These are phyloP conservation scores for Bungarus multicinctus DNA, from an alignment of 2,113 vertebrate species.

Conservation along the genomic window DNA sequence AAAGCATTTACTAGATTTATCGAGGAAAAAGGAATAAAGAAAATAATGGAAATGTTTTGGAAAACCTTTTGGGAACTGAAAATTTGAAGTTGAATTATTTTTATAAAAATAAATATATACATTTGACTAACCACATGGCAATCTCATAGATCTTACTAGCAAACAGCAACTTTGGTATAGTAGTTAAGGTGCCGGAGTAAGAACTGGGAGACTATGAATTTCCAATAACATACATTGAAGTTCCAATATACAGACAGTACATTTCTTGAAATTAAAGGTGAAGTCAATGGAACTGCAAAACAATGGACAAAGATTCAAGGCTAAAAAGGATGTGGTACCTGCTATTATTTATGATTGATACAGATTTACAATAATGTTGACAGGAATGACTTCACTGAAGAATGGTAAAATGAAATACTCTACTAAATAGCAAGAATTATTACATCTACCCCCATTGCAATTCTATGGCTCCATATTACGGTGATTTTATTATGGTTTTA, in stretches of 20 bases:
- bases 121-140: background rate
- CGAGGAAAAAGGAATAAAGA: background rate
- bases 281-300: background rate
- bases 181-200: background rate
- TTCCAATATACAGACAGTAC: background rate
- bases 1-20: background rate
- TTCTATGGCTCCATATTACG: background rate
- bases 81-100: background rate
- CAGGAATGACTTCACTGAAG: background rate
- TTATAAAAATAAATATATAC: background rate
- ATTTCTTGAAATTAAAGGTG: background rate
- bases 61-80: background rate
- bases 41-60: background rate
- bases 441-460: background rate
- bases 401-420: background rate
- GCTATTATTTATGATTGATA: background rate
- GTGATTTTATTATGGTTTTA: background rate
- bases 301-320: background rate
- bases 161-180: background rate
- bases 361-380: background rate
- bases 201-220: background rate
- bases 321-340: background rate
- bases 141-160: background rate
- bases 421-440: background rate
- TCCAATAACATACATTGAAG: background rate